These are phyloP conservation scores for Gobio occitaniae DNA, from an alignment of 2,797 vertebrate genomes.

Conservation along the genomic window DNA sequence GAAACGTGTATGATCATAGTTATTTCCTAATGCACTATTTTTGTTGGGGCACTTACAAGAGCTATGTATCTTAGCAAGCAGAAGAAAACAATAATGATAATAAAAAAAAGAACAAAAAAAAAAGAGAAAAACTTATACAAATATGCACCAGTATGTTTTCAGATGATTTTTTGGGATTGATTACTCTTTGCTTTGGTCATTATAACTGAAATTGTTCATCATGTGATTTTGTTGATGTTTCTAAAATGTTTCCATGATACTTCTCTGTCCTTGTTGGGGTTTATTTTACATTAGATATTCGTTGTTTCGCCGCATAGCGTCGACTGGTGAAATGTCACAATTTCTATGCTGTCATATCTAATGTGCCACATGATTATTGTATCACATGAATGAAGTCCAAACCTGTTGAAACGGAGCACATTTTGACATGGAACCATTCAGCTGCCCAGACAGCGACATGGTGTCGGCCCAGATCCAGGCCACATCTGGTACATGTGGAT, in stretches of 20 bases:
- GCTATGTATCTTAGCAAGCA: constrained; percentile 74
- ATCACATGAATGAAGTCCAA: constrained; percentile 46
- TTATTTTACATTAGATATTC: constrained; percentile 45
- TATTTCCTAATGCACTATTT: constrained; percentile 85
- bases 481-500: too few relatives aligned
- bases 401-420: neutral
- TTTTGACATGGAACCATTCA: constrained; percentile 57
- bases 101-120: constrained; percentile 55
- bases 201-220: constrained; percentile 65
- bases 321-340: neutral
- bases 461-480: too few relatives aligned
- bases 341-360: constrained; percentile 28
- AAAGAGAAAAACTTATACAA: constrained; percentile 56
- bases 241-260: constrained; percentile 65
- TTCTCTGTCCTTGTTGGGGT: constrained; percentile 44
- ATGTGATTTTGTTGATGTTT: constrained; percentile 73
- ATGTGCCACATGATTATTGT: constrained; percentile 53
- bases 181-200: constrained; percentile 54
- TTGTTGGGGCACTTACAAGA: constrained; percentile 77
- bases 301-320: neutral
- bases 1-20: constrained; percentile 80
- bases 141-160: constrained; percentile 72
- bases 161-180: constrained; percentile 50
- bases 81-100: constrained; percentile 56
- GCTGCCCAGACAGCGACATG: neutral